Percentiles rank a stretch among this genome's conserved stretches.
These are phyloP conservation scores for Melanerpes formicivorus DNA, from an alignment of 2,113 vertebrate species.

Conservation along the genomic window DNA sequence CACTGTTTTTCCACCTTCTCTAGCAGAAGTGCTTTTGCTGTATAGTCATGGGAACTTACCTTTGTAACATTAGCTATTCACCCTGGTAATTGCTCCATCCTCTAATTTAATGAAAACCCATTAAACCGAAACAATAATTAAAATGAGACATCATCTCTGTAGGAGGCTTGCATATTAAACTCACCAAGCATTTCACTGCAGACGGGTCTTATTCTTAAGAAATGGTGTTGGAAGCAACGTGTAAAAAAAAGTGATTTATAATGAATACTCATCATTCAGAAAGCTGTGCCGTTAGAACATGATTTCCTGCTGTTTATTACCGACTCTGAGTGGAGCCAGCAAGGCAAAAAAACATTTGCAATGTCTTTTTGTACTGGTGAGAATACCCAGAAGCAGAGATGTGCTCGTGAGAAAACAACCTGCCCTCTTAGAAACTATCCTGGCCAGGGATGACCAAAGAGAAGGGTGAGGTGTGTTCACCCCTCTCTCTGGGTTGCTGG, in stretches of 20 bases:
- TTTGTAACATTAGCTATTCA: constrained; percentile 81
- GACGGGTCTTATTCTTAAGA: constrained; percentile 71
- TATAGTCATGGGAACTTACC: constrained; percentile 76
- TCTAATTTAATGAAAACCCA: constrained; percentile 88
- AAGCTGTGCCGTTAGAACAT: constrained; percentile 43
- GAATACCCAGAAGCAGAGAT: neutral
- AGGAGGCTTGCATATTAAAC: constrained; percentile 83
- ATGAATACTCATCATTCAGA: constrained; percentile 66
- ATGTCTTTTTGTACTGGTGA: neutral
- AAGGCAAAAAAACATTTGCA: constrained; percentile 38
- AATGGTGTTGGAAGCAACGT: constrained; percentile 66
- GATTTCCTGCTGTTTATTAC: constrained; percentile 64
- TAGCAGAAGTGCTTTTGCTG: constrained; percentile 41
- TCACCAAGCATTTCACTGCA: constrained; percentile 70
- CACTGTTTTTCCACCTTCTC: neutral
- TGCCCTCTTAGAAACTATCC: neutral
- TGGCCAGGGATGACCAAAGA: too few relatives aligned
- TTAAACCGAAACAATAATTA: constrained; percentile 87
- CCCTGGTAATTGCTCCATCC: constrained; percentile 80
- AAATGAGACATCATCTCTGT: constrained; percentile 84
- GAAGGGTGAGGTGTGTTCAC: neutral
- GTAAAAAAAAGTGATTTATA: constrained; percentile 74
- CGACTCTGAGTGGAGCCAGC: constrained; percentile 24
- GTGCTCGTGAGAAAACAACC: neutral
- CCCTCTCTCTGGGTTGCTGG: neutral